phyloP scores from a whole-genome alignment of 2,113 vertebrate species.

The Ascaphus truei region DNA sequence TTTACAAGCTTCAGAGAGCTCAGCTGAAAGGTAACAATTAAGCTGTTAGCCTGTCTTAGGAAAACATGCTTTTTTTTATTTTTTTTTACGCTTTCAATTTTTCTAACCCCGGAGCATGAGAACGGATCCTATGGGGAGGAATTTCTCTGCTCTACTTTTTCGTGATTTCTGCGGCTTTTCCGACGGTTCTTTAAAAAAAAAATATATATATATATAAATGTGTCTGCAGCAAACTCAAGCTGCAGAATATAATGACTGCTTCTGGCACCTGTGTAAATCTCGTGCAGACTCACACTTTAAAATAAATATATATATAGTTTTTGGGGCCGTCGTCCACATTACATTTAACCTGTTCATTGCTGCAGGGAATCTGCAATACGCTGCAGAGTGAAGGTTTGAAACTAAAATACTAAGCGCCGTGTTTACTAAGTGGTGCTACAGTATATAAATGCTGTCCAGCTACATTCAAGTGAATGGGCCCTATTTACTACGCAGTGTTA shows the following conservation, averaged over 20 bases:
- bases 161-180: no score
- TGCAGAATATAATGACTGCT: not conserved
- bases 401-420: no score
- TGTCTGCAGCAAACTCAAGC: not conserved
- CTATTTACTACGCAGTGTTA: no score
- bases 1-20: conserved; percentile 14
- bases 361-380: no score
- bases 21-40: conserved; percentile 18
- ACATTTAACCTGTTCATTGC: not conserved
- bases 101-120: not conserved
- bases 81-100: no score
- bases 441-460: no score
- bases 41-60: conserved; percentile 14
- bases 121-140: not conserved
- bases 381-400: no score
- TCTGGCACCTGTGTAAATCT: not conserved
- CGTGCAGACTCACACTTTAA: not conserved
- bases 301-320: no score
- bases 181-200: no score
- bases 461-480: no score
- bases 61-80: not conserved
- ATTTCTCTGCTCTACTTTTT: not conserved
- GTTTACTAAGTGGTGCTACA: no score
- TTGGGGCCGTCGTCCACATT: not conserved
- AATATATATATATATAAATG: no score